Evolutionary conservation across 2,888 invertebrate species (phyloP), one percentile per base, ranked within the genome.

Genomic region (Lasioglossum villosulum): DNA sequence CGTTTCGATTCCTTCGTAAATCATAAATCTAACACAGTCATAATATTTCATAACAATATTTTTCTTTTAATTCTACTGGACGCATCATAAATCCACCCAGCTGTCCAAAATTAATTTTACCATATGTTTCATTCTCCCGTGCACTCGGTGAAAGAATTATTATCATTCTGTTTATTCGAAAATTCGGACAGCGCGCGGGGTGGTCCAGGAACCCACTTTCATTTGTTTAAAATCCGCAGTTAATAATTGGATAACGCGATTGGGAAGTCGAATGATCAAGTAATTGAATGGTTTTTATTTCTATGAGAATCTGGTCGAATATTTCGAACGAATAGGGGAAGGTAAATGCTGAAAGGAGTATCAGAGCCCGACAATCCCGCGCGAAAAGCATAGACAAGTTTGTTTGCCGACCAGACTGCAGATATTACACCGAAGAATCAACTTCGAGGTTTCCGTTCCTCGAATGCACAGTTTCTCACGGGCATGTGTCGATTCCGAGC

Each of bases 401-500:
- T 84, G 83, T 84, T 78, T 78, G 75, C 56, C 14, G 63, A 37
- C 66, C 42, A 30, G 45, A 42, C 74, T 52, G 75, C 27, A 83
- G 78, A 85, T 84, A 85, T 85, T 84, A 80, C 85, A 59, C 63
- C 70, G 30, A 75, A 77, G 72, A 74, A 84, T 83, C 85, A 80
- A 76, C 83, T 77, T 42, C n/a, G 45, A 45, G 52, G 74, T n/a
- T 45, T 42, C 63, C 59, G 19, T 37, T 34, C 30, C 37, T 27
- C 42, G 37, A 52, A 73, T 63, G 74, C 73, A 71, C 71, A 45
- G 75, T 77, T 72, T 78, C 73, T 48, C 56, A 30, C 39, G 23
- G 73, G 56, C 73, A 76, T 66, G 68, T 78, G 79, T 83, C 79
- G 79, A 74, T 74, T 52, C 63, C 52, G 34, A 27, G 66, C 30